Evolutionary conservation across 64 coral and sea anemone species (phyloP).

Genomic region (Stichodactyla mertensii): DNA sequence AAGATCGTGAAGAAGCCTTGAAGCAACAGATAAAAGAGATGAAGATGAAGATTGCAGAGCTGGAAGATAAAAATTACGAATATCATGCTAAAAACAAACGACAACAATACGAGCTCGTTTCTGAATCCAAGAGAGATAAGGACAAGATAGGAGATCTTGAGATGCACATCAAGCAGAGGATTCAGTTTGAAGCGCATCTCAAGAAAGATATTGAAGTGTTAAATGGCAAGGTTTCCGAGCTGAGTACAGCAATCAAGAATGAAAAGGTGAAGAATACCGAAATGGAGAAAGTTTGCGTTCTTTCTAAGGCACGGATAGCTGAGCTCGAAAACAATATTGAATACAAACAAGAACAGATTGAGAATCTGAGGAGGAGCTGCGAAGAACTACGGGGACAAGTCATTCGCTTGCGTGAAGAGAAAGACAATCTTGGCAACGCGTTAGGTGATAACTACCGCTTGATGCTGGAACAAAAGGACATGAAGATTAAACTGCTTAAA

Average conservation of each 20-base stretch:
- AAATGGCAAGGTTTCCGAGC: neutral
- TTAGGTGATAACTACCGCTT: neutral
- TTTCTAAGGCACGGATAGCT: neutral
- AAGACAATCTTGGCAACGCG: neutral
- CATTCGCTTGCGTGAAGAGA: neutral
- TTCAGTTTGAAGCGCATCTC: neutral
- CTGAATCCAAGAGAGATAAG: neutral
- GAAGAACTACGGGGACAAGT: conserved; percentile 11
- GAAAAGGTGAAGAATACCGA: neutral
- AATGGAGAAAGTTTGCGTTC: neutral
- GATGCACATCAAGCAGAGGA: neutral
- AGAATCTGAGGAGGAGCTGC: neutral
- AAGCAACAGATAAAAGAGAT: neutral
- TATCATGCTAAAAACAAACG: neutral
- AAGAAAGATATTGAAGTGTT: neutral
- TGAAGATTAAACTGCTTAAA: neutral
- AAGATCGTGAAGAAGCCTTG: neutral
- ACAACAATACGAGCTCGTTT: neutral
- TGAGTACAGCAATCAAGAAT: neutral
- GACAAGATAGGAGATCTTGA: neutral
- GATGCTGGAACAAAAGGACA: neutral
- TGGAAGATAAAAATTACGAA: neutral
- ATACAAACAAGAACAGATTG: neutral
- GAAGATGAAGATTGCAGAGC: neutral
- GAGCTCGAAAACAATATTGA: neutral